Evolutionary conservation across 2,888 invertebrate genomes (phyloP).

Genomic region (Caenorhabditis afra): DNA sequence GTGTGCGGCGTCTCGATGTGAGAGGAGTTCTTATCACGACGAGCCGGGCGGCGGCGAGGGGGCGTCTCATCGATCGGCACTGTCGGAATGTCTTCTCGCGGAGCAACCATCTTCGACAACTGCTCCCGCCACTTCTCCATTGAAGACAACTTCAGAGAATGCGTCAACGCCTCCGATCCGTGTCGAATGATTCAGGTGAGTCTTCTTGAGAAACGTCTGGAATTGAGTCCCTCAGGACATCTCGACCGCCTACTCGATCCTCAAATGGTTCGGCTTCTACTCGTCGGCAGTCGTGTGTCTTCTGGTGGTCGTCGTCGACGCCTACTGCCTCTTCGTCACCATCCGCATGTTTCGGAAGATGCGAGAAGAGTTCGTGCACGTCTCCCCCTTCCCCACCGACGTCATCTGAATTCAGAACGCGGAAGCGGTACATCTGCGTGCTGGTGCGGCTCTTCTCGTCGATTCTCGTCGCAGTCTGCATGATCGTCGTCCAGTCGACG

Average conservation of each 20-base stretch:
- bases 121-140: slow-evolving; percentile 23
- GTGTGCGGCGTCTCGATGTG: too few relatives aligned
- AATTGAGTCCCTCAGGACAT: slow-evolving; percentile 21
- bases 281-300: slow-evolving; percentile 17
- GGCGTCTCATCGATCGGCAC: slow-evolving; percentile 25
- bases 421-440: slow-evolving; percentile 34
- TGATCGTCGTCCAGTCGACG: not conserved
- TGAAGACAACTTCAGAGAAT: slow-evolving; percentile 22
- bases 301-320: slow-evolving; percentile 20
- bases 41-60: not conserved
- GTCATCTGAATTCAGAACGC: slow-evolving; percentile 17
- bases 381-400: not conserved
- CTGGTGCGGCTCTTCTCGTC: slow-evolving; percentile 27
- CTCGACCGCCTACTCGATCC: slow-evolving; percentile 13
- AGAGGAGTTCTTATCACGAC: too few relatives aligned
- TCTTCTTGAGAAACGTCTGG: not conserved
- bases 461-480: slow-evolving; percentile 5
- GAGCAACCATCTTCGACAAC: slow-evolving; percentile 21
- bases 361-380: slow-evolving; percentile 13
- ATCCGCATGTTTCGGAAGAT: slow-evolving; percentile 8
- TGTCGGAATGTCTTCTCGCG: slow-evolving; percentile 19
- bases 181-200: slow-evolving; percentile 31
- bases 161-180: slow-evolving; percentile 21
- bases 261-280: slow-evolving; percentile 36
- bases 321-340: slow-evolving; percentile 27